Conservation (phyloP, 2,888 invertebrate species). For the Metallyticus violacea region DNA sequence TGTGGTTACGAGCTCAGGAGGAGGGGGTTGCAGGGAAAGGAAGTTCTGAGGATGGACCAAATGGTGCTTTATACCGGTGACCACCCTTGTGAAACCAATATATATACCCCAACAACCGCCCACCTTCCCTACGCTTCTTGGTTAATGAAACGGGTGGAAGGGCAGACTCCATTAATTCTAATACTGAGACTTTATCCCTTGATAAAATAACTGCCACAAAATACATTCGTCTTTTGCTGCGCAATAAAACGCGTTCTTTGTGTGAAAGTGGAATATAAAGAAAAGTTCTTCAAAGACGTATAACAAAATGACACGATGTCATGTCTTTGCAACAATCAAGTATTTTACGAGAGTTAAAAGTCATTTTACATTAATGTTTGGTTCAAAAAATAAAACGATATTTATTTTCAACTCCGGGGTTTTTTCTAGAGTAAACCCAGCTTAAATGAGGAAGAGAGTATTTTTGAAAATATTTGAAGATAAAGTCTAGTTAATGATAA, state of each 20-base stretch:
- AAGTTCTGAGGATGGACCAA: not conserved
- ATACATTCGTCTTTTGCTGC: not conserved
- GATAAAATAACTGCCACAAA: not conserved
- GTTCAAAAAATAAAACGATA: no score
- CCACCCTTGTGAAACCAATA: not conserved
- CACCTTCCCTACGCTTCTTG: not conserved
- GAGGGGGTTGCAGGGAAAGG: slow-evolving; percentile 27
- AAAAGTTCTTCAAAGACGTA: no score
- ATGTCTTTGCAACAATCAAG: no score
- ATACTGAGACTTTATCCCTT: not conserved
- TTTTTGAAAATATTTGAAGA: no score
- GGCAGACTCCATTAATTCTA: not conserved
- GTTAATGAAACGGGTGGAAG: not conserved
- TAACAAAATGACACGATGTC: no score
- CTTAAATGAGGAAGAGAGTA: no score
- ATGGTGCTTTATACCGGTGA: not conserved
- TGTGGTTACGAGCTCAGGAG: slow-evolving; percentile 25
- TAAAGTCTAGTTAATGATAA: no score
- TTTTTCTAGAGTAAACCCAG: no score
- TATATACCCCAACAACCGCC: no score
- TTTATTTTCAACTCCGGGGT: no score
- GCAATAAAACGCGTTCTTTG: not conserved
- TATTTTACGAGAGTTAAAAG: no score
- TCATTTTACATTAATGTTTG: no score
- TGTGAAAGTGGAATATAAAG: not conserved